These are phyloP conservation scores for Trichechus manatus DNA, from an alignment of 2,113 vertebrate genomes.

Conservation along the genomic window DNA sequence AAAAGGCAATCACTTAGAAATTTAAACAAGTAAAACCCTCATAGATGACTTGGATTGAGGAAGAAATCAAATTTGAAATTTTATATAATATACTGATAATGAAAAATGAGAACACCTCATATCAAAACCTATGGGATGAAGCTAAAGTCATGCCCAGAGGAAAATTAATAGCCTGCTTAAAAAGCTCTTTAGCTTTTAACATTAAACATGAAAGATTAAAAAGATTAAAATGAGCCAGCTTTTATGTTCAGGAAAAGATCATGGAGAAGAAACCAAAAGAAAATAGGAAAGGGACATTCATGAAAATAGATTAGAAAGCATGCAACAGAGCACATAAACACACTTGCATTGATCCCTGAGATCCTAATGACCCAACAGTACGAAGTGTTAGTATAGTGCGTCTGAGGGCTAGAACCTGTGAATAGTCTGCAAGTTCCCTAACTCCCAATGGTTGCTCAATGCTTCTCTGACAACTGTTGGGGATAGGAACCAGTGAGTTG, in stretches of 20 bases:
- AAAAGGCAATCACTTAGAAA: background rate
- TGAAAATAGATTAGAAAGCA: background rate
- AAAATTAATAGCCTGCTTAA: conserved; percentile 52
- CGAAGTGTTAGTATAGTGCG: fast-evolving
- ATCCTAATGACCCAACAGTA: background rate
- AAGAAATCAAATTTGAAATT: background rate
- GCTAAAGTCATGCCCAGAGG: conserved; percentile 11
- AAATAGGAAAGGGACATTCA: background rate
- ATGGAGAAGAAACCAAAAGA: background rate
- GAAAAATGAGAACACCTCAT: background rate
- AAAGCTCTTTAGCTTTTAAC: background rate
- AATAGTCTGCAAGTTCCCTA: fast-evolving
- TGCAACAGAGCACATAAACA: background rate
- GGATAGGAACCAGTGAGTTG: background rate
- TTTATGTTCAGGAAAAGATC: background rate
- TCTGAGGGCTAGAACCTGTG: background rate
- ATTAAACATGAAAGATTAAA: background rate
- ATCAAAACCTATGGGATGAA: background rate
- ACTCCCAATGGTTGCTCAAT: fast-evolving
- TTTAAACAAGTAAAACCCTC: background rate
- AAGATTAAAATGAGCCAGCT: background rate
- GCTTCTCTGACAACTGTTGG: background rate
- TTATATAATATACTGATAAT: background rate
- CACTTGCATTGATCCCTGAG: fast-evolving
- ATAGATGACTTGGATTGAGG: background rate